Evolutionary conservation across 2,113 vertebrate species (phyloP).

Genomic region (Panthera uncia): DNA sequence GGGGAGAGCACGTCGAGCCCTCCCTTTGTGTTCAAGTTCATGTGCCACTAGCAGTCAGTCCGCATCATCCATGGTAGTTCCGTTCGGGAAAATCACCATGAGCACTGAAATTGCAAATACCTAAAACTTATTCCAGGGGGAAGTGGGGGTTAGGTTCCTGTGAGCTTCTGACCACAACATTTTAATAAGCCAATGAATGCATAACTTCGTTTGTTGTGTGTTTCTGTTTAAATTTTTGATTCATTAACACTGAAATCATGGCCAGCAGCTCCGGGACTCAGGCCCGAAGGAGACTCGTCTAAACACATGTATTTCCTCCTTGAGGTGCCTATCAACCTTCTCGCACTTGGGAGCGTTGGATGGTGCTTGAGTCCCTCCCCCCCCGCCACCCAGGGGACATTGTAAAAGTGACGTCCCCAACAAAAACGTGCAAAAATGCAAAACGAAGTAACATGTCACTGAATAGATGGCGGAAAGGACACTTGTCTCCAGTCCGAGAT

Average conservation of each 20-base stretch:
- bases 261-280: too few relatives aligned
- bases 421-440: too few relatives aligned
- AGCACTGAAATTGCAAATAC: not conserved
- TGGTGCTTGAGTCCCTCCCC: fast-evolving
- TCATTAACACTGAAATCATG: not conserved
- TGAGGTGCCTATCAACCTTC: fast-evolving
- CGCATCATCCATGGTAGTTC: not conserved
- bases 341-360: fast-evolving
- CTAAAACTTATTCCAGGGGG: not conserved
- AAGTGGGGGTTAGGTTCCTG: not conserved
- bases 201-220: not conserved
- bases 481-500: not conserved
- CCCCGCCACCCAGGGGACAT: fast-evolving
- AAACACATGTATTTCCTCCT: fast-evolving
- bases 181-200: not conserved
- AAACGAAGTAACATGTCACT: not conserved
- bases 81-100: fast-evolving
- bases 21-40: not conserved
- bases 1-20: not conserved
- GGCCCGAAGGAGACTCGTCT: too few relatives aligned
- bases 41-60: not conserved
- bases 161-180: not conserved
- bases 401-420: not conserved
- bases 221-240: not conserved
- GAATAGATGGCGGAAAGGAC: not conserved